phyloP scores from a whole-genome alignment of 2,888 invertebrate genomes.

The Myathropa florea region DNA sequence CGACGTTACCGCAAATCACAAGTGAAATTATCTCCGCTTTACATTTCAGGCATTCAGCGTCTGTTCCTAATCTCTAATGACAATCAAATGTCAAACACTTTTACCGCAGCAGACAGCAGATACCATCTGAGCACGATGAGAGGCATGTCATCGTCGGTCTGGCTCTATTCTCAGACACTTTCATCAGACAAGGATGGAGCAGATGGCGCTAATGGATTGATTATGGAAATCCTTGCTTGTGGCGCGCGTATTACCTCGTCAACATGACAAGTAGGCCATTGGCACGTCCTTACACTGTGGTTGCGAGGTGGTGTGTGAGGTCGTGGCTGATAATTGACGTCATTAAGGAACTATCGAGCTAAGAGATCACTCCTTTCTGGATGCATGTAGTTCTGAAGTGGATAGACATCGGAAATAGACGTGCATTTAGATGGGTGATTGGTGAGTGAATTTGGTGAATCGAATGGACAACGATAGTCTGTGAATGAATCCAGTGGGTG shows the following conservation, averaged over 20 bases:
- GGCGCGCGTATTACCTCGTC: background rate
- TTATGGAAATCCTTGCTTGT: background rate
- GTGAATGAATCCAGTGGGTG: too few relatives aligned
- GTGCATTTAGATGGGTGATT: background rate
- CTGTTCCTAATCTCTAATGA: background rate
- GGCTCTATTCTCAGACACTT: background rate
- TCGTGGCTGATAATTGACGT: background rate
- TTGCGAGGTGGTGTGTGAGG: background rate
- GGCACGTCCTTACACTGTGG: background rate
- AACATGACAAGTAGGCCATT: background rate
- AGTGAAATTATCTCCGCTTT: background rate
- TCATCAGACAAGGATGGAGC: background rate
- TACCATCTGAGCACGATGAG: background rate
- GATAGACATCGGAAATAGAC: too few relatives aligned
- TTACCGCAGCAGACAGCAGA: background rate
- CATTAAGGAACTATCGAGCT: background rate
- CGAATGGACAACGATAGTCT: too few relatives aligned
- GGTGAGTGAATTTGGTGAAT: background rate
- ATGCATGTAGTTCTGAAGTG: background rate
- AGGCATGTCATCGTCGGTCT: background rate
- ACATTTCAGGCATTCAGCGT: background rate
- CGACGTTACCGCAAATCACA: background rate
- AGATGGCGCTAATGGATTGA: background rate
- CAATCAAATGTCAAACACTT: background rate
- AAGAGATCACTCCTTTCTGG: background rate